Conservation (phyloP, 2,113 vertebrate species). For the Chaetodon auriga region DNA sequence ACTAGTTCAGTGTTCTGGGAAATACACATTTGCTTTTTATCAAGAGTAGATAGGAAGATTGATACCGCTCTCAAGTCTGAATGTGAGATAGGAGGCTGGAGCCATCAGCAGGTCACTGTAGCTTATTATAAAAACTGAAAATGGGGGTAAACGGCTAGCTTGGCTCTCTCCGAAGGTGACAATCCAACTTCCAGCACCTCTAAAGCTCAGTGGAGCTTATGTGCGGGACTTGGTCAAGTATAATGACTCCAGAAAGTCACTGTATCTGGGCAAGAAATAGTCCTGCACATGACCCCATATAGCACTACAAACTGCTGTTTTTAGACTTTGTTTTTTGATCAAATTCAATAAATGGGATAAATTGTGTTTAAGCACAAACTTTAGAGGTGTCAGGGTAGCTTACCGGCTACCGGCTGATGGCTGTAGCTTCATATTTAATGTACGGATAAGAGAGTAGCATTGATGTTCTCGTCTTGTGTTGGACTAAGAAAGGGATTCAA, state of each 20-base stretch:
- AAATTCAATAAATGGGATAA: not conserved
- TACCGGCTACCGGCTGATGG: not conserved
- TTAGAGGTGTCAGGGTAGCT: not conserved
- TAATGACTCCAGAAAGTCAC: too few relatives aligned
- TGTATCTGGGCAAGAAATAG: not conserved
- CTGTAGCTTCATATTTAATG: not conserved
- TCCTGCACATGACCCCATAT: not conserved
- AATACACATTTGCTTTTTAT: not conserved
- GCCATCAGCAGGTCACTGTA: not conserved
- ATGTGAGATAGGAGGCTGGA: not conserved
- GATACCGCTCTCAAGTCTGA: not conserved
- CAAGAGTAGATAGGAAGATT: not conserved
- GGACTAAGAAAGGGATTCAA: not conserved
- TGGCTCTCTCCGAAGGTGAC: not conserved
- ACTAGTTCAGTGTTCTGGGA: not conserved
- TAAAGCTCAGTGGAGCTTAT: not conserved
- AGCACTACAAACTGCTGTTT: not conserved
- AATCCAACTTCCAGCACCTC: not conserved
- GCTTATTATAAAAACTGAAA: not conserved
- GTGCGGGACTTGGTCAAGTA: not conserved
- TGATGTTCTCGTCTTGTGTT: not conserved
- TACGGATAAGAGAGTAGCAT: not conserved
- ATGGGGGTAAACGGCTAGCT: not conserved
- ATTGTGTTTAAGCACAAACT: not conserved
- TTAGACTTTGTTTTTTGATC: not conserved